These are phyloP conservation scores for Burhinus oedicnemus DNA, from an alignment of 2,113 vertebrate species.

Conservation along the genomic window DNA sequence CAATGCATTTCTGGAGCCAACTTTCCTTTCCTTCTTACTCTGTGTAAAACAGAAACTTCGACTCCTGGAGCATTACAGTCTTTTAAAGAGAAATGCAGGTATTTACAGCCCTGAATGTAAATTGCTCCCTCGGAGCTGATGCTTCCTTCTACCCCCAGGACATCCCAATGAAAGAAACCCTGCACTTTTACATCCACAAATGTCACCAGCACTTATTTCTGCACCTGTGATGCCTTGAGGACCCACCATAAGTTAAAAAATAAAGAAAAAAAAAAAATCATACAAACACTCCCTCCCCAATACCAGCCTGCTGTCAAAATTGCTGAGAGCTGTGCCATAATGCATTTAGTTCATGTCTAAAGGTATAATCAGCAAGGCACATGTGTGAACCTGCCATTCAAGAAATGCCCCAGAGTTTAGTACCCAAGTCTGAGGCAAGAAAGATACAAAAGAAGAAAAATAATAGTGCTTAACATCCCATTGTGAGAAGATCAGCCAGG, in stretches of 20 bases:
- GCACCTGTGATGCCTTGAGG: conserved; percentile 62
- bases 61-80: background rate
- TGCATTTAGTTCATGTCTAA: conserved; percentile 19
- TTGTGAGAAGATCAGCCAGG: background rate
- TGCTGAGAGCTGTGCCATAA: conserved; percentile 12
- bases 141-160: conserved; percentile 38
- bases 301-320: conserved; percentile 38
- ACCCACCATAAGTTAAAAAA: background rate
- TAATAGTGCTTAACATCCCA: background rate
- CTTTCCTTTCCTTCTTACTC: background rate
- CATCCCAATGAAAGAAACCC: background rate
- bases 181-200: conserved; percentile 54
- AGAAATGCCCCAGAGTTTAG: conserved; percentile 42
- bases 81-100: background rate
- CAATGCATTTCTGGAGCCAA: background rate
- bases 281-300: background rate
- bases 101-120: conserved; percentile 35
- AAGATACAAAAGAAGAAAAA: conserved; percentile 4
- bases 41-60: background rate
- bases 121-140: conserved; percentile 1
- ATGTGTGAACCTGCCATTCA: conserved; percentile 40
- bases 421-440: background rate
- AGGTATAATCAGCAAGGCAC: conserved; percentile 23
- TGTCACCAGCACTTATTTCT: conserved; percentile 53
- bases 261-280: background rate